Conservation (phyloP, 2,113 vertebrate genomes). For the Paradoxurus hermaphroditus region DNA sequence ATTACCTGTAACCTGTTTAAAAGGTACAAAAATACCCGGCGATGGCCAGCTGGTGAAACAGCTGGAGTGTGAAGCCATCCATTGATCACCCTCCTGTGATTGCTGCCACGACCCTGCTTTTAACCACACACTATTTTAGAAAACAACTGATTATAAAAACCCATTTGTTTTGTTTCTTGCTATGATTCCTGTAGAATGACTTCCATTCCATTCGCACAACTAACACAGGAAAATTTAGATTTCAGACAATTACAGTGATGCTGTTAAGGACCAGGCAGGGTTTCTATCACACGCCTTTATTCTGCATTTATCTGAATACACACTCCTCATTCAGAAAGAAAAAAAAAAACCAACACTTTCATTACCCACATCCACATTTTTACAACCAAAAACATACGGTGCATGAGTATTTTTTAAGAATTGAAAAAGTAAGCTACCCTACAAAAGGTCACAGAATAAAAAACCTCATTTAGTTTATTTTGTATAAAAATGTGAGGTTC, state of each 20-base stretch:
- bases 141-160: constrained; percentile 27
- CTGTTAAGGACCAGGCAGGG: neutral
- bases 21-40: constrained; percentile 34
- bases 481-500: neutral
- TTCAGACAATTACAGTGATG: neutral
- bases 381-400: neutral
- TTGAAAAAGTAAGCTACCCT: neutral
- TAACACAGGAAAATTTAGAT: neutral
- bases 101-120: neutral
- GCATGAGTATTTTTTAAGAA: neutral
- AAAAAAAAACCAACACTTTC: neutral
- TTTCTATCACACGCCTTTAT: neutral
- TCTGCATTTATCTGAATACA: neutral
- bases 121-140: neutral
- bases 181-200: constrained; percentile 19
- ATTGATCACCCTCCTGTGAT: neutral
- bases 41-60: constrained; percentile 41
- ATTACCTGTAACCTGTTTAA: neutral
- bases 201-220: neutral
- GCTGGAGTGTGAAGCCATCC: neutral
- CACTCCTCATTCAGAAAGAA: neutral
- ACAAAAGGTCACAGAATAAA: constrained; percentile 12
- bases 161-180: constrained; percentile 42
- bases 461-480: neutral
- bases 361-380: constrained; percentile 24